A percentile compares a stretch with the other conserved stretches of the same genome.
Evolutionary conservation across 1,140 invertebrate genomes (phyloP).

Genomic region (Coenobita brevimanus): DNA sequence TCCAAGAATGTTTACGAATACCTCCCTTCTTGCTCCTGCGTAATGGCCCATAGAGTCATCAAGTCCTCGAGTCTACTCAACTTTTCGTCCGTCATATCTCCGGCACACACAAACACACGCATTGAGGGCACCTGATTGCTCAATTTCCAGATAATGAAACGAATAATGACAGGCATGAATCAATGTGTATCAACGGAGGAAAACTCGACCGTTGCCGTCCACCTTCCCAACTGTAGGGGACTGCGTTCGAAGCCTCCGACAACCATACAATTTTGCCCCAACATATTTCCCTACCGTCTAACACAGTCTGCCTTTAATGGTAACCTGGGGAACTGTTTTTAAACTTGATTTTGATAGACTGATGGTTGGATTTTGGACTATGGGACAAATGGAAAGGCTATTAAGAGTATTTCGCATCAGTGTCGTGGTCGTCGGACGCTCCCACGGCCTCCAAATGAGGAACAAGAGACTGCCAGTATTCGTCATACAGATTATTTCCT

Average conservation of each 20-base stretch:
- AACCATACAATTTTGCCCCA: not conserved
- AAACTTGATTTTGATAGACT: constrained; percentile 2
- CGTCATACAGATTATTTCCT: constrained; percentile 33
- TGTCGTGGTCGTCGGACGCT: constrained; percentile 42
- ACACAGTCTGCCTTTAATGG: too few species aligned
- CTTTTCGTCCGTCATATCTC: too few species aligned
- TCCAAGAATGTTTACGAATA: too few species aligned
- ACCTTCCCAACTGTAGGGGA: constrained; percentile 59
- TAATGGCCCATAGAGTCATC: too few species aligned
- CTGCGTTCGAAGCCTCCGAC: constrained; percentile 22
- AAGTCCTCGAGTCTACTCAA: too few species aligned
- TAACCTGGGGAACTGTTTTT: not conserved
- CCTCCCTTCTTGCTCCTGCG: too few species aligned
- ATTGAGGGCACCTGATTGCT: constrained; percentile 36
- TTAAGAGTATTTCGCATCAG: constrained; percentile 13
- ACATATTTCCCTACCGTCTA: not conserved
- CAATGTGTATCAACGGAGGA: constrained; percentile 61
- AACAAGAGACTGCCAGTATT: constrained; percentile 45
- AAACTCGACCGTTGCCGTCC: constrained; percentile 41
- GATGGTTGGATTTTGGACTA: too few species aligned
- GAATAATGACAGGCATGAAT: constrained; percentile 49
- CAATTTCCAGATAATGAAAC: constrained; percentile 60
- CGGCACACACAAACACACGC: not conserved
- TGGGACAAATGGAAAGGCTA: too few species aligned
- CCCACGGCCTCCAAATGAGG: constrained; percentile 56